Percentiles rank a stretch among this genome's conserved stretches.
Conservation (phyloP, 2,888 invertebrate species). For the Belgica antarctica region DNA sequence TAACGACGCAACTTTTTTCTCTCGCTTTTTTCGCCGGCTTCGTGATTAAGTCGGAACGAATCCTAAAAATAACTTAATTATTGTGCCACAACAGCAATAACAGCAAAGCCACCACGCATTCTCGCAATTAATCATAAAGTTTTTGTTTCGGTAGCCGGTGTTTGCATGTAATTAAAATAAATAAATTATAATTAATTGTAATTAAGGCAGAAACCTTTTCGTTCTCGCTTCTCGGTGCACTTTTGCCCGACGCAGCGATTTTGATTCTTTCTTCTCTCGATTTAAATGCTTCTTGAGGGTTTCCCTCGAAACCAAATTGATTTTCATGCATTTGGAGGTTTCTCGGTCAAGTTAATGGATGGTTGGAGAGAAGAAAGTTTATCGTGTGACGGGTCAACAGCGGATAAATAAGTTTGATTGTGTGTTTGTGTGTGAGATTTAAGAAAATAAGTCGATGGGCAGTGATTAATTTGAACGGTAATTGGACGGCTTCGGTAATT, state of each 20-base stretch:
- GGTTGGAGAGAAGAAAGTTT: too few relatives aligned
- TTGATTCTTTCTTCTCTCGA: not conserved
- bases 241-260: not conserved
- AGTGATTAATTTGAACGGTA: constrained; percentile 7
- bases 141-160: not conserved
- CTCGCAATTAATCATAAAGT: constrained; percentile 9
- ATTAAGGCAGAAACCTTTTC: constrained; percentile 24
- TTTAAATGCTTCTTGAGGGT: not conserved
- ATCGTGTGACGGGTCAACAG: too few relatives aligned
- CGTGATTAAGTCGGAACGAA: not conserved
- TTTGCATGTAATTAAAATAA: not conserved
- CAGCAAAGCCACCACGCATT: constrained; percentile 14
- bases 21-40: too few relatives aligned
- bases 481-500: constrained; percentile 29
- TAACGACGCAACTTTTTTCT: too few relatives aligned
- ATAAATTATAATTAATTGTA: constrained; percentile 11
- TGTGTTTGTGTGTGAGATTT: constrained; percentile 6
- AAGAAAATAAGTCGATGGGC: not conserved
- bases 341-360: not conserved
- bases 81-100: not conserved
- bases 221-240: not conserved
- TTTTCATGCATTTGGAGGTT: not conserved
- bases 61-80: not conserved
- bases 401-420: not conserved
- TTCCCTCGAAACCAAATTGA: not conserved